Conservation (phyloP, 2,888 invertebrate genomes). For the Thereva unica region DNA sequence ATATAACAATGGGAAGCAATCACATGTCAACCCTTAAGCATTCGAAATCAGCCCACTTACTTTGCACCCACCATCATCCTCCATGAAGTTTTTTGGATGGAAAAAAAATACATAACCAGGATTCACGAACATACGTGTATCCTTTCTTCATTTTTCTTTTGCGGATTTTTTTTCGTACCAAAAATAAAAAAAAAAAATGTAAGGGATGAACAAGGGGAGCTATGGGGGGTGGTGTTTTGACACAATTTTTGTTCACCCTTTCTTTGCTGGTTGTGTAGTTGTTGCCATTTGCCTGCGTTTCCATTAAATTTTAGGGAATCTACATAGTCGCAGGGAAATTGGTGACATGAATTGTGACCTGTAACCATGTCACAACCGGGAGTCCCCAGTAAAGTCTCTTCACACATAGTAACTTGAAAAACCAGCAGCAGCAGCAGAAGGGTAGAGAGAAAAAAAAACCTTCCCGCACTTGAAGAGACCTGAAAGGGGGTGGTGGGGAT, state of each 20-base stretch:
- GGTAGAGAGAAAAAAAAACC: too few relatives aligned
- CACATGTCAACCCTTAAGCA: conserved; percentile 28
- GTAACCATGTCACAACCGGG: conserved; percentile 38
- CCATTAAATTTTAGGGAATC: conserved; percentile 25
- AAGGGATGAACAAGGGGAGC: conserved; percentile 8
- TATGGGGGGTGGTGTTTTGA: conserved; percentile 1
- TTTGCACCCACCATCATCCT: conserved; percentile 1
- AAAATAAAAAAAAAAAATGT: too few relatives aligned
- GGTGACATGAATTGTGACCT: conserved; percentile 40
- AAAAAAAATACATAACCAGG: not conserved
- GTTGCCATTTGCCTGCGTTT: not conserved
- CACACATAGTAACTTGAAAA: too few relatives aligned
- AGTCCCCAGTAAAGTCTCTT: too few relatives aligned
- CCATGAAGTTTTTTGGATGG: too few relatives aligned
- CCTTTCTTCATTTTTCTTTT: conserved; percentile 1
- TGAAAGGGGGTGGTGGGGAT: conserved; percentile 5
- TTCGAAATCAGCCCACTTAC: conserved; percentile 21
- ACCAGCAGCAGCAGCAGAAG: too few relatives aligned
- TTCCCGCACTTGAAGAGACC: not conserved
- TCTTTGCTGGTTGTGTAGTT: not conserved
- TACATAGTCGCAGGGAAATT: conserved; percentile 34
- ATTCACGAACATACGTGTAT: not conserved
- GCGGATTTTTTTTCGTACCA: too few relatives aligned
- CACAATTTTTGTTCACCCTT: conserved; percentile 31
- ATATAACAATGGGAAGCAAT: conserved; percentile 26